These are phyloP conservation scores for Chironomus tepperi DNA, from an alignment of 1,140 invertebrate genomes.

Conservation along the genomic window DNA sequence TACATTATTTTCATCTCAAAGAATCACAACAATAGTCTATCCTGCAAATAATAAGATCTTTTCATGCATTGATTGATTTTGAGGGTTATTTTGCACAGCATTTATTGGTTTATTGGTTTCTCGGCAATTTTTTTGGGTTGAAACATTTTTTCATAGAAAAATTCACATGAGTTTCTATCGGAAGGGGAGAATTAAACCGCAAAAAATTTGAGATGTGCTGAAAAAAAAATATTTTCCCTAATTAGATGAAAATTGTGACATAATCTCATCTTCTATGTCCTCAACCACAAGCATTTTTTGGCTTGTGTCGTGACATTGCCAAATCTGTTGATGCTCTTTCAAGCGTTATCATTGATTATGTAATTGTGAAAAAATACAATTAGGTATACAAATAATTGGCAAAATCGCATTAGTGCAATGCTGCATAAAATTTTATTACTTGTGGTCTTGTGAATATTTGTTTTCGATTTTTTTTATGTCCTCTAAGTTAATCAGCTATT, in stretches of 20 bases:
- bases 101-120: constrained; percentile 5
- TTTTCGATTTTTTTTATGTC: no score
- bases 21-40: not conserved
- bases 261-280: not conserved
- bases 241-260: not conserved
- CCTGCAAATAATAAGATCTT: constrained; percentile 4
- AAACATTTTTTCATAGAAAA: not conserved
- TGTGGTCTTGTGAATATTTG: no score
- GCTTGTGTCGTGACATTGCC: not conserved
- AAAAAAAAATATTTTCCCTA: not conserved
- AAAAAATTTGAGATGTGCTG: no score
- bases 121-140: not conserved
- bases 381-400: not conserved
- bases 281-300: not conserved
- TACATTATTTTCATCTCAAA: constrained; percentile 2
- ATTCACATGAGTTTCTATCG: not conserved
- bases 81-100: not conserved
- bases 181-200: not conserved
- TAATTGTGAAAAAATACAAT: no score
- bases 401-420: not conserved
- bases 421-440: not conserved
- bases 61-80: constrained; percentile 2
- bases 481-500: no score
- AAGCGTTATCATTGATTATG: not conserved
- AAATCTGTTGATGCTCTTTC: not conserved